Conservation (phyloP, 2,888 invertebrate genomes). For the Heliconius erato region DNA sequence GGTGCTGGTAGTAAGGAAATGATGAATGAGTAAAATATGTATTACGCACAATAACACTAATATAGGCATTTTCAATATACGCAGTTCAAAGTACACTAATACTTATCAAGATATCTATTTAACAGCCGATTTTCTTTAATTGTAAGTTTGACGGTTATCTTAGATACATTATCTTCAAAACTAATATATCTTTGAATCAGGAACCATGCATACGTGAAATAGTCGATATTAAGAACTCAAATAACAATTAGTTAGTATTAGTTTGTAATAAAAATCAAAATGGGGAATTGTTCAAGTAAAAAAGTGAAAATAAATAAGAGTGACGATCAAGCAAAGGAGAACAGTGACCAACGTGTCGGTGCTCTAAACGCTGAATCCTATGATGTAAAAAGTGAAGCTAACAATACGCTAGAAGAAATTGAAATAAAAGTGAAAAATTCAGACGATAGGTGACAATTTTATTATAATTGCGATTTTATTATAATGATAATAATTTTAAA, state of each 20-base stretch:
- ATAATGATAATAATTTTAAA: too few species aligned
- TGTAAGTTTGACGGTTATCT: conserved; percentile 61
- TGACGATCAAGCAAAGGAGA: conserved; percentile 62
- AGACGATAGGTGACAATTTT: conserved; percentile 73
- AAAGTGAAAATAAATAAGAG: conserved; percentile 76
- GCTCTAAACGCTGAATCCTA: conserved; percentile 70
- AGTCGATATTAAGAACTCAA: conserved; percentile 50
- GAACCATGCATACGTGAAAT: conserved; percentile 53
- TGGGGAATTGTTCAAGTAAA: conserved; percentile 80
- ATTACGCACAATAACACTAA: not conserved
- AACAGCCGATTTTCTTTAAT: conserved; percentile 58
- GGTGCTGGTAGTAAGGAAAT: too few species aligned
- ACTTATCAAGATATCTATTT: not conserved
- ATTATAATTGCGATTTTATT: too few species aligned
- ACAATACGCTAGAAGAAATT: conserved; percentile 50
- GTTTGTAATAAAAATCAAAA: conserved; percentile 56
- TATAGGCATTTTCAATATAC: not conserved
- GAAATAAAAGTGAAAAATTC: conserved; percentile 76
- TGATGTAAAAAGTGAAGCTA: conserved; percentile 56
- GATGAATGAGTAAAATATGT: too few species aligned
- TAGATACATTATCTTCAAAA: conserved; percentile 56
- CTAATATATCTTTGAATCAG: conserved; percentile 48
- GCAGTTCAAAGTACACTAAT: not conserved
- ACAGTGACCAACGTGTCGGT: conserved; percentile 67
- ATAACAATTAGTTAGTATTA: conserved; percentile 2